phyloP scores from a whole-genome alignment of 2,888 invertebrate species.

The Lysandra coridon region DNA sequence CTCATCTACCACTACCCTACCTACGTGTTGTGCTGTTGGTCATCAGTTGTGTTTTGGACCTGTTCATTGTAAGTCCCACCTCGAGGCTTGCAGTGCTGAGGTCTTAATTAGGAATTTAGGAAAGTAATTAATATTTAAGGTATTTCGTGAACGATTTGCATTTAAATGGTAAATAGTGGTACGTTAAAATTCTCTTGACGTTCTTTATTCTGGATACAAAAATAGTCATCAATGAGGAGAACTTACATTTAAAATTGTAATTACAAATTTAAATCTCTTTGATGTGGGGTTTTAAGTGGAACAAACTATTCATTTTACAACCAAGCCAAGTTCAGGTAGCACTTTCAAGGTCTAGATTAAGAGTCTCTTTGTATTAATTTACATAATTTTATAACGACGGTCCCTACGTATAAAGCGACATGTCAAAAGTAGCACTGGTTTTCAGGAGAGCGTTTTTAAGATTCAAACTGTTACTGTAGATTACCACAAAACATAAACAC shows the following conservation, averaged over 20 bases:
- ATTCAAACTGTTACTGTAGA: too few species aligned
- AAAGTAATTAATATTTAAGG: too few species aligned
- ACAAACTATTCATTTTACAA: not conserved
- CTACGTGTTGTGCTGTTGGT: too few species aligned
- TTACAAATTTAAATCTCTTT: slow-evolving; percentile 31
- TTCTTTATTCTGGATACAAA: not conserved
- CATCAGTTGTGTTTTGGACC: too few species aligned
- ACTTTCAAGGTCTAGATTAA: slow-evolving; percentile 38
- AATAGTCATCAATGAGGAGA: slow-evolving; percentile 6
- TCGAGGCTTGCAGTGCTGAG: too few species aligned
- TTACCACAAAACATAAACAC: too few species aligned
- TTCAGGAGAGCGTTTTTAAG: too few species aligned
- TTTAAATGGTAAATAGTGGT: not conserved
- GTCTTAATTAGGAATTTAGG: too few species aligned
- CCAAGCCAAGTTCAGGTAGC: not conserved
- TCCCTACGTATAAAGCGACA: too few species aligned
- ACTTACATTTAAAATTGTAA: not conserved
- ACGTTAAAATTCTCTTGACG: not conserved
- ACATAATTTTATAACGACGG: not conserved
- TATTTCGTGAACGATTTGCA: not conserved
- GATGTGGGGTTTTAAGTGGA: slow-evolving; percentile 17
- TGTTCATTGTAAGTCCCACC: too few species aligned
- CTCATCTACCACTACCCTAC: too few species aligned
- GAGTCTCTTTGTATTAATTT: slow-evolving; percentile 28
- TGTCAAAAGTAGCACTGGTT: too few species aligned